Base-by-base conservation (phyloP, 2,888 invertebrate genomes). In the Cosmia pyralina region DNA sequence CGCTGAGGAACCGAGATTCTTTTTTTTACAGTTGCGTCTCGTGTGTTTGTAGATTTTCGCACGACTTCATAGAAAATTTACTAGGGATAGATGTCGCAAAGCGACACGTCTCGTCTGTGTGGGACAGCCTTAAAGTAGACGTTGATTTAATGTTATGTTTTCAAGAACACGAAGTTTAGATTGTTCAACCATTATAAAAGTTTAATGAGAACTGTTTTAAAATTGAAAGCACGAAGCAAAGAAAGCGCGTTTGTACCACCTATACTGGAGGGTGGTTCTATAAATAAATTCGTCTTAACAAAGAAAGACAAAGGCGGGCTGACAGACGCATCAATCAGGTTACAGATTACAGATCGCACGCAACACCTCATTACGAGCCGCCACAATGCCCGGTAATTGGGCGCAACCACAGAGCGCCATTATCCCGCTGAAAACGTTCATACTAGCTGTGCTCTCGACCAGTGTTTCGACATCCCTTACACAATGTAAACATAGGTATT, bases 371-470 rank as follows among this genome's bases (percentile, higher is more conserved):
- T 81, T 77, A 68, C 64, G 53, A 67, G 58, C 71, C 67, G 67
- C 85, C 73, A 76, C 83, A 70, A 68, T 53, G 75, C 69, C 69
- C 73, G 72, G 82, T 85, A 85, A 83, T 85, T 82, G 80, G 79
- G 60, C 60, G 19, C 52, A 57, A 67, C 84, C 82, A 55, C 75
- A 67, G 59, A 81, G 60, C 59, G 59, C 63, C 71, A 75, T 79
- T 74, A 80, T 79, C 64, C 48, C 58, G 28, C 62, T 75, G 63
- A 66, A 77, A 82, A 71, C 72, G 58, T 63, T 57, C 63, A 17
- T 77, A 50, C 72, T 46, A 60, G 58, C 64, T 65, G 60, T 34
- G 58, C 48, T 48, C 22, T n/a, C 41, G 65, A 73, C 52, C 46
- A 60, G 44, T 19, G 52, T 52, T 57, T 48, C 44, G 38, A 41